Evolutionary conservation across 1,140 invertebrate genomes (phyloP), one percentile per base, ranked within the genome.

Genomic region (Drosophila kikkawai): DNA sequence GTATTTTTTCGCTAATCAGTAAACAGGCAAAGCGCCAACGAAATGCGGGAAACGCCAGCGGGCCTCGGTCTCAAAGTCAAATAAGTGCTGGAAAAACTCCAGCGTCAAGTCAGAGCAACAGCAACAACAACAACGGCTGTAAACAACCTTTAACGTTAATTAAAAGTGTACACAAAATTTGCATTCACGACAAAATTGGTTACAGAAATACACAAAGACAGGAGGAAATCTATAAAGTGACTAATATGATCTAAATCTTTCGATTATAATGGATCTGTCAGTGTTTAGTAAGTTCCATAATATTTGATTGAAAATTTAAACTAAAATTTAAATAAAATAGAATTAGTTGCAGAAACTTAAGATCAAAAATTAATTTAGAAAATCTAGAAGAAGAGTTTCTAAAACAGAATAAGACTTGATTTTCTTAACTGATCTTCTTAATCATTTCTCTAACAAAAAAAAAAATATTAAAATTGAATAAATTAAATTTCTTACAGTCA

Each of bases 181-280:
- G 84, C 84, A 87, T 87, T 88, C 84, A 87, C 79, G 80, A 88
- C 80, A 73, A 87, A 88, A 88, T 88, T 87, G 84, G 61, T 68
- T 57, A 69, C 17, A 70, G 70, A 88, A 84, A 79, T 34, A 44
- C 36, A 42, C 39, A 59, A 34, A 34, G 4, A 67, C 67, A 53
- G 66, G 36, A 8, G 12, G 7, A 11, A 13, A 7, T 47, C 32
- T 6, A 15, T 45, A 61, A 36, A 55, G 3, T 3, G 34, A 37
- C 37, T 37, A 8, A 37, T 37, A 8, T 19, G 34, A 55, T 55
- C 7, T 6, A 32, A 22, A 37, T 37, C 7, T 37, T 22, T 22
- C 1, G 12, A 15, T 37, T 22, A 13, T 29, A 7, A 29, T 29
- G 26, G 26, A 29, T 29, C 4, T 29, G 7, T 29, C 0, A 6